Evolutionary conservation across 2,888 invertebrate species (phyloP).

Genomic region (Drosophila siamana): DNA sequence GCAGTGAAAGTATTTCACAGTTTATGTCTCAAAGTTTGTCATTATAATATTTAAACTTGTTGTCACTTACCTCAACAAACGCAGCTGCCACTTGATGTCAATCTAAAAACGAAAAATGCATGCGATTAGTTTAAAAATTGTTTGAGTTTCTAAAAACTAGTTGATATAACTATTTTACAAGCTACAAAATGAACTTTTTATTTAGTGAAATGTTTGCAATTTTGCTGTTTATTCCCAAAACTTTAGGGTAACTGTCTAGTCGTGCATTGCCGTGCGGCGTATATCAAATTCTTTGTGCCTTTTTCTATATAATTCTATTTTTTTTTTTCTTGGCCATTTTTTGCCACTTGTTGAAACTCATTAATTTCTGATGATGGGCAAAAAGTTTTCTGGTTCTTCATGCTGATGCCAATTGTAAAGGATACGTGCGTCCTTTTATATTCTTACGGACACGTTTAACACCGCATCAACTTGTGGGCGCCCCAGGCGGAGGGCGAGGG

Average conservation of each 20-base stretch:
- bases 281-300: background rate
- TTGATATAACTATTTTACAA: too few species aligned
- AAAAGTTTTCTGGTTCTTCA: slow-evolving; percentile 12
- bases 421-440: slow-evolving; percentile 23
- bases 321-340: slow-evolving; percentile 12
- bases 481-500: too few species aligned
- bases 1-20: too few species aligned
- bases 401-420: slow-evolving; percentile 25
- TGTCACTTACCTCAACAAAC: too few species aligned
- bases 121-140: too few species aligned
- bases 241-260: background rate
- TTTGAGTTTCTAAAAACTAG: too few species aligned
- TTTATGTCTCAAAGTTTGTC: too few species aligned
- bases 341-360: slow-evolving; percentile 58
- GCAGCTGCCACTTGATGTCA: too few species aligned
- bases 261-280: background rate
- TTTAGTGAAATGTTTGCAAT: background rate
- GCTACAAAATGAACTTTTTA: background rate
- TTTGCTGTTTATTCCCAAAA: background rate
- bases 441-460: slow-evolving; percentile 18
- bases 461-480: background rate
- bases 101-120: too few species aligned
- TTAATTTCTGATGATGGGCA: slow-evolving; percentile 56
- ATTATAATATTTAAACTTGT: too few species aligned
- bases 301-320: background rate